phyloP scores from a whole-genome alignment of 1,140 invertebrate genomes.

The Harlomillsia oculata region DNA sequence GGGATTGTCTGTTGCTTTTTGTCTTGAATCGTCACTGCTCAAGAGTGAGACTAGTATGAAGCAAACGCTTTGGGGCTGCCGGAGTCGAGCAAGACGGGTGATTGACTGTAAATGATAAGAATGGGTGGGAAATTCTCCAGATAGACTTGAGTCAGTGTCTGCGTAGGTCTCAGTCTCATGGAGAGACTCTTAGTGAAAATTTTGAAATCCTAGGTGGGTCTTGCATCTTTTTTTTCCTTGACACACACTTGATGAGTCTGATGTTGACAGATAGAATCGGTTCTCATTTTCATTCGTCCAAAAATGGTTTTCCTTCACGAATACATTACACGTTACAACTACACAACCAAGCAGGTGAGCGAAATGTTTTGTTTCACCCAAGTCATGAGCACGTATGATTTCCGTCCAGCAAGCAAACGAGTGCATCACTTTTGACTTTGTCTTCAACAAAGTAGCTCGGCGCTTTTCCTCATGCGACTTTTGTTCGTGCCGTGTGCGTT shows the following conservation, averaged over 20 bases:
- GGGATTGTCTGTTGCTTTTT: background rate
- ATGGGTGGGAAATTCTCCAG: conserved; percentile 27
- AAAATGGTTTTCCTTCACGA: conserved; percentile 13
- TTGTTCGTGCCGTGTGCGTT: too few relatives aligned
- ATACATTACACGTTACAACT: too few relatives aligned
- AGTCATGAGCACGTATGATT: too few relatives aligned
- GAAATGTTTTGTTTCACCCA: too few relatives aligned
- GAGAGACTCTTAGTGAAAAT: conserved; percentile 15
- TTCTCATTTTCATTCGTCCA: conserved; percentile 4
- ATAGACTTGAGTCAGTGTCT: conserved; percentile 17
- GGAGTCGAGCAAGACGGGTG: conserved; percentile 16
- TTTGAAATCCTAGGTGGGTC: conserved; percentile 14
- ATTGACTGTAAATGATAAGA: conserved; percentile 31
- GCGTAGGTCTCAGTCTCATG: conserved; percentile 13
- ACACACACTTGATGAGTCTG: conserved; percentile 16
- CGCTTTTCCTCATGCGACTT: too few relatives aligned
- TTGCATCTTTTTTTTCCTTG: too few relatives aligned
- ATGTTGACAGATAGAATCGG: conserved; percentile 18
- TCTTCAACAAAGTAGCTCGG: too few relatives aligned
- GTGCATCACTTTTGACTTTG: too few relatives aligned
- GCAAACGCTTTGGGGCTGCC: background rate
- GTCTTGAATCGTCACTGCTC: background rate
- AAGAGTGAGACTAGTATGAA: background rate
- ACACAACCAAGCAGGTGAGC: too few relatives aligned
- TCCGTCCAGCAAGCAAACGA: too few relatives aligned